Base-by-base conservation (phyloP, 1,140 invertebrate genomes). In the Penaeus vannamei region DNA sequence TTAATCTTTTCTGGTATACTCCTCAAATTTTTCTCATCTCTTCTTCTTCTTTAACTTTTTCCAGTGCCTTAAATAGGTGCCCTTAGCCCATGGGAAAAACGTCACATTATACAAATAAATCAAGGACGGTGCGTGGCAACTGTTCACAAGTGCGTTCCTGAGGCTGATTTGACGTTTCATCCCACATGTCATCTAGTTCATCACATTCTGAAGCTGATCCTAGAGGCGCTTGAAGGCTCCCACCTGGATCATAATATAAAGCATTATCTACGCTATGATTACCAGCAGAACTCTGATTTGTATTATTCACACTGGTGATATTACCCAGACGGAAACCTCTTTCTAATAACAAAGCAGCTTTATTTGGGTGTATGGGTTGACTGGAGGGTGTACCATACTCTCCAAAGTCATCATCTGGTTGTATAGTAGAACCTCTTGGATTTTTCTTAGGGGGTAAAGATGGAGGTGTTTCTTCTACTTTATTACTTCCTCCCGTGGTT, bases 101-200 rank as follows among this genome's bases (percentile, higher is more conserved):
- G 17, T 53, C 53, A 61, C 62, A 69, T 89, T 66, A 91, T 17
- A 91, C 91, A 86, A 91, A 91, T 12, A 91, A 77, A 77, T 91
- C 91, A 19, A 91, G 87, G n/a, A 91, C 86, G n/a, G 91, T 91
- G 46, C 89, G 86, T 12, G 91, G 91, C 19, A 91, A 64, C 36
- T 90, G 85, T 29, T 90, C 90, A 46, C 59, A 32, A n/a, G 59
- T 87, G 19, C 79, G 60, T 61, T 87, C 85, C 46, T 87, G 85
- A 19, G 82, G 46, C 59, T 87, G 86, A 80, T 72, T 85, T 46
- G 84, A 64, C 26, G 60, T 59, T 59, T 91, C 91, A 36, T 91
- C 91, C 89, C 89, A 90, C 83, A 90, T 80, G 32, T 90, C 86
- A 53, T 87, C 89, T 36, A 91, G 29, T 20, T 90, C 84, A 69